Percentiles rank a stretch among this genome's conserved stretches.
Evolutionary conservation across 2,113 vertebrate genomes (phyloP).

Genomic region (Caracal caracal): DNA sequence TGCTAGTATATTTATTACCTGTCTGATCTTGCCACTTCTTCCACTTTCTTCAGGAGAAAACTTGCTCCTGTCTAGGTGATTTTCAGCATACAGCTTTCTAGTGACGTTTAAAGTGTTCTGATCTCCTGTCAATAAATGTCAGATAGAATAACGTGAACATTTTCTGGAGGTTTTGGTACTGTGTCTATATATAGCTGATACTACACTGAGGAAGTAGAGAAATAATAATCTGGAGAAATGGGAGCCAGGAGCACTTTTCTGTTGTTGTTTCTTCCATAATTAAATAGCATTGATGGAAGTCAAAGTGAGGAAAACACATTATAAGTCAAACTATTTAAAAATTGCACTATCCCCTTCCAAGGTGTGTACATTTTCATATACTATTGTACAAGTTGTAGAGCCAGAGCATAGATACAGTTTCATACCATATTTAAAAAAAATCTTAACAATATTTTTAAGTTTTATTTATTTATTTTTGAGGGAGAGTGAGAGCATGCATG

Average conservation of each 20-base stretch:
- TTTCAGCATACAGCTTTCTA: slow-evolving; percentile 8
- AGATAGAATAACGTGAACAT: neutral
- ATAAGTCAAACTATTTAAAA: slow-evolving; percentile 54
- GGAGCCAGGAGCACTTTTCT: neutral
- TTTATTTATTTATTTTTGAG: no score
- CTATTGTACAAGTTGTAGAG: neutral
- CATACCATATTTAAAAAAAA: neutral
- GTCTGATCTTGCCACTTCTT: neutral
- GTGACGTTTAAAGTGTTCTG: slow-evolving; percentile 37
- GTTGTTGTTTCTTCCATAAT: neutral
- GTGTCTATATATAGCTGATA: neutral
- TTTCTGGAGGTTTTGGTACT: slow-evolving; percentile 31
- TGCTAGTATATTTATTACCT: neutral
- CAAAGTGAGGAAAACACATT: neutral
- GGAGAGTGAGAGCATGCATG: no score
- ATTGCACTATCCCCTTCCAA: neutral
- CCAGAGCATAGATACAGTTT: neutral
- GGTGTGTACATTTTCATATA: neutral
- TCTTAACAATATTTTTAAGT: no score
- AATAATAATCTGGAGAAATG: slow-evolving; percentile 39
- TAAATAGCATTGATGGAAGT: slow-evolving; percentile 43
- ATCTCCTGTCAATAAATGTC: neutral
- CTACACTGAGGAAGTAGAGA: slow-evolving; percentile 11
- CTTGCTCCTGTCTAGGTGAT: neutral
- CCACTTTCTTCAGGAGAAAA: neutral